Evolutionary conservation across 2,797 vertebrate genomes (phyloP).

Genomic region (Glyptemys insculpta): DNA sequence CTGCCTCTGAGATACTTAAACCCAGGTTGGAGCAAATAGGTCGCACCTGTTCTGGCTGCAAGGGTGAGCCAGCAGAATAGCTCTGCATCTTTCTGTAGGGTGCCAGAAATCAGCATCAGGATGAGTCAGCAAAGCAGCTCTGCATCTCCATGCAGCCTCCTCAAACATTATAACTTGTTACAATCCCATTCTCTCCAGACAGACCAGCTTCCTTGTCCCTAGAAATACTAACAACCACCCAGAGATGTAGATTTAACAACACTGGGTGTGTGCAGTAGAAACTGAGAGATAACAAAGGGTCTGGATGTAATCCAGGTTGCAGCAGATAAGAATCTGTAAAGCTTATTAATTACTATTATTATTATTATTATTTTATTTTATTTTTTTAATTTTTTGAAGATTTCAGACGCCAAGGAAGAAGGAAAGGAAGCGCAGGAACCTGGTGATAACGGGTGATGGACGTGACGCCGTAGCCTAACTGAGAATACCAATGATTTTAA

Average conservation of each 20-base stretch:
- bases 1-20: not conserved
- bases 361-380: not conserved
- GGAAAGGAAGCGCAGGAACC: conserved; percentile 56
- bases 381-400: conserved; percentile 43
- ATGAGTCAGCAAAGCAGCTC: not conserved
- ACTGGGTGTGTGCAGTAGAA: conserved; percentile 57
- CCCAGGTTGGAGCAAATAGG: not conserved
- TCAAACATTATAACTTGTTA: rapidly evolving
- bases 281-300: conserved; percentile 56
- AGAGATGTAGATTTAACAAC: conserved; percentile 63
- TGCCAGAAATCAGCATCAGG: rapidly evolving
- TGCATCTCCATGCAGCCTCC: not conserved
- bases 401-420: conserved; percentile 61
- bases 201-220: not conserved
- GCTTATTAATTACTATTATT: not conserved
- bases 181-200: not conserved
- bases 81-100: not conserved
- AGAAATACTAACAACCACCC: not conserved
- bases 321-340: conserved; percentile 64
- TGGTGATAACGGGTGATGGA: conserved; percentile 71
- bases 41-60: not conserved
- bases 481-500: conserved; percentile 61
- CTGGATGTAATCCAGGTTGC: conserved; percentile 67
- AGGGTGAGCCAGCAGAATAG: too few relatives aligned
- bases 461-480: conserved; percentile 46